Evolutionary conservation across 2,113 vertebrate genomes (phyloP), one percentile per base, ranked within the genome.

Genomic region (Onychostruthus taczanowskii): DNA sequence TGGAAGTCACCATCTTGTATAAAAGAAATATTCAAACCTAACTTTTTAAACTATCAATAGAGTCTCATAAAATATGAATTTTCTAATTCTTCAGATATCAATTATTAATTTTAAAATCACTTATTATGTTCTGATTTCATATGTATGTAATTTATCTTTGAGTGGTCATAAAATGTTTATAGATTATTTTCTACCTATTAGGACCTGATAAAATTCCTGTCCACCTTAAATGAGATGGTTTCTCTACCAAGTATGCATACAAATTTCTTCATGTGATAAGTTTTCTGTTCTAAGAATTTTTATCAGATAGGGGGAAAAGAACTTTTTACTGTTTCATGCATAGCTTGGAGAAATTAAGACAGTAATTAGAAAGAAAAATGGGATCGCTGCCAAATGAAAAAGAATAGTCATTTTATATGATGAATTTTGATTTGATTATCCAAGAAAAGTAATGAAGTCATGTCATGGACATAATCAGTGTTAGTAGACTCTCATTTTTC

Each of bases 361-460:
- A 66, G 46, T 95, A 95, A 94, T 97, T 96, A 95, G 61, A 86
- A 95, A 90, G 95, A 94, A 94, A 95, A 96, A 96, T 93, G 53
- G 56, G 61, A 84, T 89, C 33, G 41, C 77, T 96, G 72, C 43
- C 68, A 93, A 53, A 81, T 76, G 68, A 93, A 97, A 95, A 96
- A 67, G 41, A 76, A 79, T 73, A 95, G 81, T 82, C 56, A 93
- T 84, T 95, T 96, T 91, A 66, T 88, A 76, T 93, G 84, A 95
- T 86, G 56, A 93, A 95, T 96, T 97, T 96, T 95, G 44, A 92
- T 96, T 96, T 95, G 88, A 94, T 96, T 95, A 94, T 86, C 49
- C 78, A 84, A 82, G 89, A 91, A 89, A 90, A 95, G 46, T 91
- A 96, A 97, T 93, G 88, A 96, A 91, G 64, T 91, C 81, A 43